Percentiles rank a stretch among this genome's conserved stretches.
These are phyloP conservation scores for Coelogynopora nodosa DNA, from an alignment of 2,888 invertebrate species.

Conservation along the genomic window DNA sequence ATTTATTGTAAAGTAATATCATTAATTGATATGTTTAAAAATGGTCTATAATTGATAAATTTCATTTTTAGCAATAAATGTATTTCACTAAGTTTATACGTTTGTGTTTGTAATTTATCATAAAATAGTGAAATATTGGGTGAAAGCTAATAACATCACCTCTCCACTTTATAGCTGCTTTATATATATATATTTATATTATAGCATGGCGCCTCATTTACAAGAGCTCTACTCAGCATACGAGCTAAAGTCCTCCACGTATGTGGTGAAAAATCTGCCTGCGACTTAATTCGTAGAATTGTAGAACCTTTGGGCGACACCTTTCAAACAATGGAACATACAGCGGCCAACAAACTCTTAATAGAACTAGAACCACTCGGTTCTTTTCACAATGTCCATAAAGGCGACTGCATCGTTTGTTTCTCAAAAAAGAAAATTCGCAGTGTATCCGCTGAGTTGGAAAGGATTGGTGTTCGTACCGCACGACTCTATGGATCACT, in stretches of 20 bases:
- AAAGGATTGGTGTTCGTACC: neutral
- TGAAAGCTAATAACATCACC: too few relatives aligned
- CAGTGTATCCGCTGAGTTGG: neutral
- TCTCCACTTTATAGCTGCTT: too few relatives aligned
- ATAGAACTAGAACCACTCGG: neutral
- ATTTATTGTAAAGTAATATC: too few relatives aligned
- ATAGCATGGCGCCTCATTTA: neutral
- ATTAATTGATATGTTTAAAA: too few relatives aligned
- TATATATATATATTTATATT: too few relatives aligned
- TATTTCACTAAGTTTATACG: too few relatives aligned
- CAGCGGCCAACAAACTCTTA: neutral
- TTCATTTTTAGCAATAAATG: too few relatives aligned
- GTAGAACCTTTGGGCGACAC: neutral
- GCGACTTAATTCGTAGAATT: constrained; percentile 69
- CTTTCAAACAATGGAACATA: neutral
- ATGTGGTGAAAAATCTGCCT: constrained; percentile 87
- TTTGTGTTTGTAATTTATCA: too few relatives aligned
- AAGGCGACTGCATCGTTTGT: neutral
- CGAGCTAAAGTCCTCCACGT: constrained; percentile 90
- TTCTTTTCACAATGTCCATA: neutral
- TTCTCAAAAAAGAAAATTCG: neutral
- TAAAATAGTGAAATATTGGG: too few relatives aligned
- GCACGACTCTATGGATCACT: neutral
- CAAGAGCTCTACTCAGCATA: constrained; percentile 65
- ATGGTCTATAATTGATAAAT: too few relatives aligned